A percentile compares a stretch with the other conserved stretches of the same genome.
Conservation (phyloP, 2,888 invertebrate species). For the Cyaniris semiargus region DNA sequence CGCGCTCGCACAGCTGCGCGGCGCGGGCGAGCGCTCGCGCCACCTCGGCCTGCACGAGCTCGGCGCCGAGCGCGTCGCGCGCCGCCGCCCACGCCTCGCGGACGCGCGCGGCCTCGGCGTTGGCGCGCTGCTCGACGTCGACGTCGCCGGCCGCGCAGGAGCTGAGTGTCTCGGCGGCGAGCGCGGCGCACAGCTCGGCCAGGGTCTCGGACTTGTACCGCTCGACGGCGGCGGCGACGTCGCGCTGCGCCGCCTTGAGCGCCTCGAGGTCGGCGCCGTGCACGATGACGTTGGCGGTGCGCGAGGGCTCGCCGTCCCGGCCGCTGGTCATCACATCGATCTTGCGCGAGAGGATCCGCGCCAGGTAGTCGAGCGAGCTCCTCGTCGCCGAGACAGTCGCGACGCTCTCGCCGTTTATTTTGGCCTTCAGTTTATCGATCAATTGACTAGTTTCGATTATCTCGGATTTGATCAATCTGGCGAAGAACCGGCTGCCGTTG, state of each 20-base stretch:
- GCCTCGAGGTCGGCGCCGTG: conserved; percentile 76
- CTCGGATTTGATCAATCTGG: conserved; percentile 84
- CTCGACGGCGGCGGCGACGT: conserved; percentile 81
- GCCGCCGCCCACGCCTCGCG: conserved; percentile 88
- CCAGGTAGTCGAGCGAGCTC: conserved; percentile 84
- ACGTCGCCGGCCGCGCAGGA: conserved; percentile 58
- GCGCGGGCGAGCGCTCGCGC: conserved; percentile 86
- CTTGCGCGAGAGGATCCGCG: conserved; percentile 87
- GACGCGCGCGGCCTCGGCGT: conserved; percentile 83
- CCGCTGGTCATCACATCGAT: conserved; percentile 73
- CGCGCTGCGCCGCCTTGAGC: conserved; percentile 79
- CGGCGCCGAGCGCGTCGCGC: conserved; percentile 86
- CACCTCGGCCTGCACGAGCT: conserved; percentile 88
- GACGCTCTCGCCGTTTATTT: conserved; percentile 80
- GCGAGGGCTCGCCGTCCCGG: conserved; percentile 52
- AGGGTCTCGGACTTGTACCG: conserved; percentile 85
- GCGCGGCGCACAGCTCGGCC: conserved; percentile 84
- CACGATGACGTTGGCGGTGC: conserved; percentile 62
- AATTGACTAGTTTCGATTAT: conserved; percentile 88
- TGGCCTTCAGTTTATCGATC: conserved; percentile 85
- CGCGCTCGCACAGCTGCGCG: conserved; percentile 84
- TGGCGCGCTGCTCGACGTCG: conserved; percentile 63
- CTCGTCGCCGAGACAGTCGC: conserved; percentile 63
- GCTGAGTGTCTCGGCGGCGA: conserved; percentile 56
- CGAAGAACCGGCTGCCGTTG: conserved; percentile 79